Evolutionary conservation across 2,797 vertebrate genomes (phyloP).

Genomic region (Yasuhikotakia modesta): DNA sequence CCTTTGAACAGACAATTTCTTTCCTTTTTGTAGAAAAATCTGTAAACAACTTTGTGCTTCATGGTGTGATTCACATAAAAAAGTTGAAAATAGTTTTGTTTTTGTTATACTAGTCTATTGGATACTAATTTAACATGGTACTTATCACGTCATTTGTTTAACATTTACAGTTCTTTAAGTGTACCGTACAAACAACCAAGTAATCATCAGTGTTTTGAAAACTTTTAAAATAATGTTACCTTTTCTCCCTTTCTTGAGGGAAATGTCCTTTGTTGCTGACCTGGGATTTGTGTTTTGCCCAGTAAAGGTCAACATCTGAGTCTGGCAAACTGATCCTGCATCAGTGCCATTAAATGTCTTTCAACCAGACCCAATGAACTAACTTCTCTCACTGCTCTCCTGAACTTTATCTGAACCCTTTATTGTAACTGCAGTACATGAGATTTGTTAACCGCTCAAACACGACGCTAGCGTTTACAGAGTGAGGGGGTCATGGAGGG

Average conservation of each 20-base stretch:
- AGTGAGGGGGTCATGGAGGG: background rate
- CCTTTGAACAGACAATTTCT: background rate
- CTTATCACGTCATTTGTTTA: background rate
- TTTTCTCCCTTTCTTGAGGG: background rate
- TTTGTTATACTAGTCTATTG: background rate
- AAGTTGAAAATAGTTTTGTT: background rate
- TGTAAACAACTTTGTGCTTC: background rate
- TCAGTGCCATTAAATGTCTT: constrained; percentile 26
- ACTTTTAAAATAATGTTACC: too few species aligned
- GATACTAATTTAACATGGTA: background rate
- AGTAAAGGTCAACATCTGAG: constrained; percentile 27
- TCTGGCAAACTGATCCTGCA: constrained; percentile 2
- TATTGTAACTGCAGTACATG: background rate
- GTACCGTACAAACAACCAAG: too few species aligned
- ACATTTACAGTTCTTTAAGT: background rate
- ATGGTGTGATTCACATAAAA: constrained; percentile 5
- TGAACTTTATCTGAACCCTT: background rate
- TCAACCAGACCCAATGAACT: background rate
- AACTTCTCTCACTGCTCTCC: background rate
- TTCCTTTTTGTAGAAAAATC: background rate
- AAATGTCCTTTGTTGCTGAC: background rate
- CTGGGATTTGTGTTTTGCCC: background rate
- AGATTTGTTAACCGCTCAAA: background rate
- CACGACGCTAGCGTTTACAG: background rate
- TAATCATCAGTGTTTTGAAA: too few species aligned